Base-by-base conservation (phyloP, 2,113 vertebrate species). In the Peucedramus taeniatus region DNA sequence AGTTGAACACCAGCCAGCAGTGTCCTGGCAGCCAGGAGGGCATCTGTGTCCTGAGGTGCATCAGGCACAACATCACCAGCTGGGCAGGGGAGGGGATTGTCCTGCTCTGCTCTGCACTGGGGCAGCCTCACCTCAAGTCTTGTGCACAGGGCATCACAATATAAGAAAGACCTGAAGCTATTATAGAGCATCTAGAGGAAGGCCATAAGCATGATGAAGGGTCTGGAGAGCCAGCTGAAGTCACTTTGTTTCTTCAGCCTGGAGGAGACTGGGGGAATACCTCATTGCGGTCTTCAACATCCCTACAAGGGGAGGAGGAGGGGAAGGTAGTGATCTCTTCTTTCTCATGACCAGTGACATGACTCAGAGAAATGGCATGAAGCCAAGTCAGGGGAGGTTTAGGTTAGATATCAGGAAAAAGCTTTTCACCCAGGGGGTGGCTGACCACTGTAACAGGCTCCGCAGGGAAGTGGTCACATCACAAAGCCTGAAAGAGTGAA, bases 1-100 rank as follows among this genome's bases (percentile, higher is more conserved):
- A 51, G 19, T 0, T 39, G 16, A 44, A 45, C 9, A 11, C 0
- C 0, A 40, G 30, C 0, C 9, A 6, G 37, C 27, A 57, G 22
- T 47, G 45, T 28, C 45, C 33, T 60, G 33, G 13, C 23, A 60
- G 45, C 51, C 87, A 82, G 45, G 45, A 82, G 28, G 10, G 37
- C 4, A 82, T 2, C 19, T 0, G 0, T 44, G 33, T 37, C 23
- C 44, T 2, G 3, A 1, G 65, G 35, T 0, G 0, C 28, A 68
- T 15, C 60, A 82, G 53, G 39, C 5, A 30, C 39, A 82, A 33
- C 51, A 59, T 6, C 0, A 0, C 28, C 69, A 68, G 13, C 13
- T 0, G 0, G 28, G 20, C 11, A 3, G 75, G 33, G 30, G 20
- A 17, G 6, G 28, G 12, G 11, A 68, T 3, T 75, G 39, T 75